These are phyloP conservation scores for Lepisosteus osseus DNA, from an alignment of 2,113 vertebrate species.

Conservation along the genomic window DNA sequence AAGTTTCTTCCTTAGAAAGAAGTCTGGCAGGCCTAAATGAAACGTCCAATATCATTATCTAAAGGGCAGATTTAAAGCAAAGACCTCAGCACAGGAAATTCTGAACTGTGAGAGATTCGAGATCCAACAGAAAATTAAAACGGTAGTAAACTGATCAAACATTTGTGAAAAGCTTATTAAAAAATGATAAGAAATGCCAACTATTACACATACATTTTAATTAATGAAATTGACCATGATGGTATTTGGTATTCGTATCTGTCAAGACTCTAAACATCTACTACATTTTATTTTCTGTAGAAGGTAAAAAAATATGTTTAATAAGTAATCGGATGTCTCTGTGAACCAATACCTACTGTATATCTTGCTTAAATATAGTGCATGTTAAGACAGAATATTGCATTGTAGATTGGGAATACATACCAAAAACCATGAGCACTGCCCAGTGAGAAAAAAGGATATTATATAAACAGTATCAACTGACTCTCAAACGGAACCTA, in stretches of 20 bases:
- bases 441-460: background rate
- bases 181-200: no score
- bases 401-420: background rate
- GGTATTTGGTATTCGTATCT: constrained; percentile 5
- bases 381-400: background rate
- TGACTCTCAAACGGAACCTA: background rate
- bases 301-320: constrained; percentile 22
- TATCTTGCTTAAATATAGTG: background rate
- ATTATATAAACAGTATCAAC: background rate
- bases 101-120: no score
- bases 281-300: constrained; percentile 15
- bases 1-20: no score
- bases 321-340: constrained; percentile 1
- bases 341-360: background rate
- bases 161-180: no score
- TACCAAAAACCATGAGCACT: background rate
- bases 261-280: constrained; percentile 1
- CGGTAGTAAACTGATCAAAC: no score
- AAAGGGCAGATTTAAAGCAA: no score
- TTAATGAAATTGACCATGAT: background rate
- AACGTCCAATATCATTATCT: no score
- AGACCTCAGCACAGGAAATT: no score
- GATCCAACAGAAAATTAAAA: no score
- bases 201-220: constrained; percentile 8
- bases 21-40: no score